Conservation (phyloP, 1,140 invertebrate genomes). For the Tigriopus japonicus region DNA sequence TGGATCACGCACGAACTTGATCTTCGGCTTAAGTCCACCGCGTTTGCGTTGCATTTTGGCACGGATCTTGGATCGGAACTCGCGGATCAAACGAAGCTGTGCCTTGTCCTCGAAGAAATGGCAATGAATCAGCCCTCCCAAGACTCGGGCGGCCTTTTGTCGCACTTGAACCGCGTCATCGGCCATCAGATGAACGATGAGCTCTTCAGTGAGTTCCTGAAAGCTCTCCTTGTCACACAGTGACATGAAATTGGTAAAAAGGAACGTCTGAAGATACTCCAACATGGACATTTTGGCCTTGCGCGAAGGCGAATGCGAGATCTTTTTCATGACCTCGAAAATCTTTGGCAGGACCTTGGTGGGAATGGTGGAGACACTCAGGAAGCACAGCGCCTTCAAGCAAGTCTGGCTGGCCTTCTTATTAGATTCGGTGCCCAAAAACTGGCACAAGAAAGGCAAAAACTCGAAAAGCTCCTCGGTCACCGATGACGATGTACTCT, state of each 20-base stretch:
- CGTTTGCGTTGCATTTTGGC: neutral
- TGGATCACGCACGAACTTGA: neutral
- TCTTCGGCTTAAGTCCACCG: neutral
- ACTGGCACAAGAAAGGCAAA: conserved; percentile 12
- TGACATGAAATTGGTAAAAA: conserved; percentile 13
- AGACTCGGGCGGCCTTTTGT: conserved; percentile 53
- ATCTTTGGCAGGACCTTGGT: neutral
- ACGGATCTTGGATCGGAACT: conserved; percentile 4
- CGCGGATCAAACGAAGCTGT: conserved; percentile 22
- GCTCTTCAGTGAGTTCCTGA: conserved; percentile 26
- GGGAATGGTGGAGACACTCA: conserved; percentile 7
- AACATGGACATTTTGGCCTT: conserved; percentile 13
- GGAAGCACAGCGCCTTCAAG: conserved; percentile 10
- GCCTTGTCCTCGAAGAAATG: conserved; percentile 38
- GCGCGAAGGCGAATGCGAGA: neutral
- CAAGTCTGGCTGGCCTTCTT: conserved; percentile 11
- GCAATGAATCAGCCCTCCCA: conserved; percentile 71
- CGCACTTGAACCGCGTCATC: conserved; percentile 58
- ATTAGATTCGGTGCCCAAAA: conserved; percentile 9
- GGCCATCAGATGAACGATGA: conserved; percentile 42
- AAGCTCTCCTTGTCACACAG: neutral
- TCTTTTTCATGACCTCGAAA: conserved; percentile 5
- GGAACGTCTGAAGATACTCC: conserved; percentile 9
- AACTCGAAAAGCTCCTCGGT: conserved; percentile 2
- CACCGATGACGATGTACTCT: conserved; percentile 7